Percentiles rank a stretch among this genome's conserved stretches.
These are phyloP conservation scores for Seison nebaliae DNA, from an alignment of 1,140 invertebrate species.

Conservation along the genomic window DNA sequence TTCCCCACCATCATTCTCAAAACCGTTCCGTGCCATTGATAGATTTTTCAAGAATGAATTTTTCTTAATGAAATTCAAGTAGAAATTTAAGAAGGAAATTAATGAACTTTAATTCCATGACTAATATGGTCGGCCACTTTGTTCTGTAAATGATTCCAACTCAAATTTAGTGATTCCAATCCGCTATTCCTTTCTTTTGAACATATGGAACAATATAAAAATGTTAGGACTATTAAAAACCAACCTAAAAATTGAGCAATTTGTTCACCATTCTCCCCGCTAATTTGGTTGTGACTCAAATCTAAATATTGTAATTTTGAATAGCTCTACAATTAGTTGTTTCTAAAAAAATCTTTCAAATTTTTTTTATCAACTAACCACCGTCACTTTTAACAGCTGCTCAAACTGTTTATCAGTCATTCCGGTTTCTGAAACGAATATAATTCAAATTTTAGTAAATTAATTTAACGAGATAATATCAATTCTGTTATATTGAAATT, in stretches of 20 bases:
- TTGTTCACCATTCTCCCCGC: conserved; percentile 3
- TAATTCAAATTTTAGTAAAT: no score
- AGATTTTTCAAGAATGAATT: conserved; percentile 16
- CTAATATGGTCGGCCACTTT: conserved; percentile 21
- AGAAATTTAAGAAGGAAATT: no score
- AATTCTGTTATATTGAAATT: no score
- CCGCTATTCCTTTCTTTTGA: conserved; percentile 18
- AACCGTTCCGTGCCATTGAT: conserved; percentile 17
- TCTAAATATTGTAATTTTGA: no score
- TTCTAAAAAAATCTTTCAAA: no score
- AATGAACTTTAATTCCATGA: conserved; percentile 25
- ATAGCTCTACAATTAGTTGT: no score
- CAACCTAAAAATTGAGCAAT: conserved; percentile 13
- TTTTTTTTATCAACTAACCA: no score
- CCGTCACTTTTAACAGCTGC: no score
- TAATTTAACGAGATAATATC: no score
- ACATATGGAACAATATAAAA: not conserved
- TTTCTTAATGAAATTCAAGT: no score
- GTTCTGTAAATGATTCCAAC: conserved; percentile 24
- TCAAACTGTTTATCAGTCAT: no score
- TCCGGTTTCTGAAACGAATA: no score
- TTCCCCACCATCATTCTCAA: conserved; percentile 15
- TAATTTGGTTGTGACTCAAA: conserved; percentile 13
- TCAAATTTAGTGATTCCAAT: conserved; percentile 23
- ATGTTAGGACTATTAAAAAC: not conserved